Evolutionary conservation across 2,797 vertebrate species (phyloP), one percentile per base, ranked within the genome.

Genomic region (Lepidocolaptes lacrymiger): DNA sequence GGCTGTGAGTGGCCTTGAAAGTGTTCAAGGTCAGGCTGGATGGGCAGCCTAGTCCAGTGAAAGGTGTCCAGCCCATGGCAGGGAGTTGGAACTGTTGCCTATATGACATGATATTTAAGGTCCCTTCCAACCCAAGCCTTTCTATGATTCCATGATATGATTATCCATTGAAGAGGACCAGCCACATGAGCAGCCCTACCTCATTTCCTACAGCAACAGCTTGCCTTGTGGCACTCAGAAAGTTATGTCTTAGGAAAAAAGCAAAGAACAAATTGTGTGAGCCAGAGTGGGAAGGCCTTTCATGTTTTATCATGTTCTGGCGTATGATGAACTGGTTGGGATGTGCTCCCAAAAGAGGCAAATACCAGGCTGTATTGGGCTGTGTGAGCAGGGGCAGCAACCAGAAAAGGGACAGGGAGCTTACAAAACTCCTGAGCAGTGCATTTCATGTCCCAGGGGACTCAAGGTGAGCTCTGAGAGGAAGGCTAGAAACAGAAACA

Each of bases 91-190:
- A 28, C 30, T 54, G 30, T 54, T 54, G 30, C 52, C 52, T 54
- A 20, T 54, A 30, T 0, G 15, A 15, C 13, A 9, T 32, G 9
- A 6, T 10, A 19, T 39, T 63, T 39, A 51, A 3, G 18, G 37
- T 32, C 10, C 10, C 7, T 63, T 58, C 24, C 51, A 81, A 58
- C 15, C 19, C 37, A 52, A 41, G 8, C 7, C 9, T 21, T 63
- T 56, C 22, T 63, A 2, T 39, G 55, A 52, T 32, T 63, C n/a
- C 44, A 1, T 32, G 10, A 32, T 58, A 15, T 0, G 1, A 21
- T 39, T 34, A 11, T 27, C 41, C 1, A 0, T 4, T 51, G 23
- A 77, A 85, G 14, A 84, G 19, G 6, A 83, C 30, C 48, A 76
- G 41, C 44, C 74, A 7, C 8, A 5, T 0, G 5, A 87, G 37